Conservation (phyloP, 2,797 vertebrate species). For the Varecia variegata region DNA sequence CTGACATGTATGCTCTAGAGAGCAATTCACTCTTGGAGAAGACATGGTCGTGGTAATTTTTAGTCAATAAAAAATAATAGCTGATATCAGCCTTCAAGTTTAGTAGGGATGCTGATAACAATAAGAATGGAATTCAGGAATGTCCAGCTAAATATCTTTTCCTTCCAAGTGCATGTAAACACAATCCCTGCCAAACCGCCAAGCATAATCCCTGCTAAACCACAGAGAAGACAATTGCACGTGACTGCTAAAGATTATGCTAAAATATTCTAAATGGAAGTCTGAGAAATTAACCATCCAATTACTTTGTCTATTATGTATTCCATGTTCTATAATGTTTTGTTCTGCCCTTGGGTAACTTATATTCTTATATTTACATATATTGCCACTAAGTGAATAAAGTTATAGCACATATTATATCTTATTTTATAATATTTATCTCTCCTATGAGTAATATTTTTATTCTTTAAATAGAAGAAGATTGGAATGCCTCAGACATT, state of each 20-base stretch:
- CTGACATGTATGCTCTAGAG: neutral
- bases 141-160: neutral
- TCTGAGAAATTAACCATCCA: neutral
- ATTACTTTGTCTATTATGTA: neutral
- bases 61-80: neutral
- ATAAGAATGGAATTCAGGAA: neutral
- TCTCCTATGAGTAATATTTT: neutral
- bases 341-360: neutral
- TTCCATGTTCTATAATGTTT: neutral
- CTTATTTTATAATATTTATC: neutral
- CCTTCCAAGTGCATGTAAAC: neutral
- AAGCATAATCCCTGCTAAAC: neutral
- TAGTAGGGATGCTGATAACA: neutral
- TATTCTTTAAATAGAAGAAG: neutral
- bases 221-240: neutral
- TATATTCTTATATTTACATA: neutral
- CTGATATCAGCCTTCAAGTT: neutral
- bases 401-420: neutral
- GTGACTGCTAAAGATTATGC: neutral
- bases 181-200: neutral
- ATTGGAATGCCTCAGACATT: neutral
- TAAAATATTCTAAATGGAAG: neutral
- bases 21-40: neutral
- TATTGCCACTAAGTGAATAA: neutral
- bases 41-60: neutral